phyloP scores from a whole-genome alignment of 2,113 vertebrate species.

The Callaeas wilsoni region DNA sequence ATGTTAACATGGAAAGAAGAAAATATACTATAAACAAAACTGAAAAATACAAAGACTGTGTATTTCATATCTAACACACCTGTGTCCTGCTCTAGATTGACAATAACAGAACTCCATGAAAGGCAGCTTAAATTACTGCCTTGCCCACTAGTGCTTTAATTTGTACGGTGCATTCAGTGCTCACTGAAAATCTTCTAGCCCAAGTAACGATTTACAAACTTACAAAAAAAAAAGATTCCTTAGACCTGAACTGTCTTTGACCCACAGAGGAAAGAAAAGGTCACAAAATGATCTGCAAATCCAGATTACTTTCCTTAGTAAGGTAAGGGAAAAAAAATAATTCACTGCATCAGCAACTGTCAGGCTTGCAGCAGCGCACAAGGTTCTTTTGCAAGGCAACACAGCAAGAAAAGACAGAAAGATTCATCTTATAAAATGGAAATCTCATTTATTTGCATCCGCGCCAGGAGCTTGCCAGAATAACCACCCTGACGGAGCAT shows the following conservation, averaged over 20 bases:
- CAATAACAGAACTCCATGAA: background rate
- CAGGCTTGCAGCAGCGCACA: background rate
- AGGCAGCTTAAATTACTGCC: background rate
- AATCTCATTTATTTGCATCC: background rate
- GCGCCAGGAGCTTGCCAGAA: background rate
- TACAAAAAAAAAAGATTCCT: background rate
- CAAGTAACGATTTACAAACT: background rate
- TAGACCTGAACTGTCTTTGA: background rate
- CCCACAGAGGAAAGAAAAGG: background rate
- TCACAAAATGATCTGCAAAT: background rate
- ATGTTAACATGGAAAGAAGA: background rate
- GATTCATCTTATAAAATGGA: constrained; percentile 1
- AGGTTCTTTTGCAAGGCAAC: background rate
- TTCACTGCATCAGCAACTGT: background rate
- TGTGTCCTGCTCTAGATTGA: background rate
- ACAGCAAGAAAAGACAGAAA: background rate
- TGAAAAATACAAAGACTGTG: background rate
- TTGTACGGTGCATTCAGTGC: background rate
- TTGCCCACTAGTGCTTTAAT: background rate
- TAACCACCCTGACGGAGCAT: background rate
- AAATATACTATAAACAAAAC: background rate
- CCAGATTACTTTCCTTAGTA: background rate
- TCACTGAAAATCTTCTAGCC: background rate
- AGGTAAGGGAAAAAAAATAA: background rate
- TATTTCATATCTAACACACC: background rate